Conservation (phyloP, 2,797 vertebrate species). For the Pseudochirops cupreus region DNA sequence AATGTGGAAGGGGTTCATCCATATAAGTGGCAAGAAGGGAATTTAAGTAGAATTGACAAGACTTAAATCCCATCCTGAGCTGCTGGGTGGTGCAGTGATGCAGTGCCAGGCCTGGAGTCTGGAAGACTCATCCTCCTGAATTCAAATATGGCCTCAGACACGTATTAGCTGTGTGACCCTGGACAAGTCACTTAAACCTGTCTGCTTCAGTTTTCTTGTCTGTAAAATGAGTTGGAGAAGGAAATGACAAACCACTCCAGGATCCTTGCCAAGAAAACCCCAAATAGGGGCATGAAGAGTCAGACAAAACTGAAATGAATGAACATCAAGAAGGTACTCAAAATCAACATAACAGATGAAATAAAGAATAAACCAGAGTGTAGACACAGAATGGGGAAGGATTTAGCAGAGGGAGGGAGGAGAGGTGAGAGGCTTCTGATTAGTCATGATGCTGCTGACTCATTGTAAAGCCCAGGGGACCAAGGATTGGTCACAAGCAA, state of each 20-base stretch:
- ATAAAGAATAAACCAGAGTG: neutral
- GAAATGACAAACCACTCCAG: neutral
- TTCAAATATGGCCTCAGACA: neutral
- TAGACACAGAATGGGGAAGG: neutral
- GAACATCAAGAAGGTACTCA: neutral
- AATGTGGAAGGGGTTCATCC: neutral
- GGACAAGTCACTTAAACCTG: neutral
- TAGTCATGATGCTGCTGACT: neutral
- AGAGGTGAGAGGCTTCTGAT: neutral
- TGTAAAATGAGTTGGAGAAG: neutral
- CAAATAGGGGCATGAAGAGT: neutral
- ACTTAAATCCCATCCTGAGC: neutral
- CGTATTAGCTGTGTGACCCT: neutral
- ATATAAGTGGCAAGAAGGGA: neutral
- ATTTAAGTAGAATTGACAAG: neutral
- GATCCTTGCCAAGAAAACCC: neutral
- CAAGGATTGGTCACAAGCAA: neutral
- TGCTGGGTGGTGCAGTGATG: too few species aligned
- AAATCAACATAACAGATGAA: neutral
- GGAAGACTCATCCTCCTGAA: neutral
- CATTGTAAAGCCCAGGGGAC: neutral
- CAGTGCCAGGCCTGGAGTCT: neutral
- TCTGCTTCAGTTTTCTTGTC: neutral
- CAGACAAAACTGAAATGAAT: neutral
- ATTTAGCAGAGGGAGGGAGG: neutral